Evolutionary conservation across 2,113 vertebrate species (phyloP), one percentile per base, ranked within the genome.

Genomic region (Pseudorhombus dupliciocellatus): DNA sequence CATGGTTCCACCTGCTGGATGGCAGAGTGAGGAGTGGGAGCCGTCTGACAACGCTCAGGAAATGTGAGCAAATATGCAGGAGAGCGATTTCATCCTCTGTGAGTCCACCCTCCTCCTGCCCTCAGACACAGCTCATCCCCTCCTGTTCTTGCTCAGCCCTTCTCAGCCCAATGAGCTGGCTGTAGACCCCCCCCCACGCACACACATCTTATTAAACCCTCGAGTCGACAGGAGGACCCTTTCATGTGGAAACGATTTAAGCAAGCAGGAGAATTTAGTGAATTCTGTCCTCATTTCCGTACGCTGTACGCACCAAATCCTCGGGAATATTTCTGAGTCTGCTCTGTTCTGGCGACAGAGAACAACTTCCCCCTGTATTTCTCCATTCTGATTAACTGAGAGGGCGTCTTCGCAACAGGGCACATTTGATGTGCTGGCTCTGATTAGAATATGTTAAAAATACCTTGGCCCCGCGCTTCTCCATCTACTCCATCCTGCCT

Each of bases 381-480:
- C 65, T 77, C 71, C 34, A 16, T 62, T 83, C 73, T 75, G 68
- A 86, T 84, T 85, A 81, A 81, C 70, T 84, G 67, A 81, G 84
- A 88, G 71, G 75, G 57, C 14, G 59, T 79, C 58, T 74, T 77
- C 6, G 7, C 73, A 67, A 58, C 57, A 71, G 71, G 66, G 66
- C 77, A 58, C 59, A 68, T 82, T 73, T 87, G 87, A 89, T 86
- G 81, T 65, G 31, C 79, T 78, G 61, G 40, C 55, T 75, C 61
- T 89, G 84, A 87, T 91, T 78, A 81, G 73, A 84, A 81, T 62
- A 66, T 83, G 87, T 76, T 88, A 83, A 90, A 90, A 88, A 91
- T 87, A 89, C 73, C 79, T 61, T 55, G 80, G 62, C 60, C 68
- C 31, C 60, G 55, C 79, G 59, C 57, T 56, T 71, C 34, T 76